Percentiles rank a stretch among this genome's conserved stretches.
Evolutionary conservation across 92 coral and sea anemone genomes (phyloP).

Genomic region (Epizoanthus scotinus): DNA sequence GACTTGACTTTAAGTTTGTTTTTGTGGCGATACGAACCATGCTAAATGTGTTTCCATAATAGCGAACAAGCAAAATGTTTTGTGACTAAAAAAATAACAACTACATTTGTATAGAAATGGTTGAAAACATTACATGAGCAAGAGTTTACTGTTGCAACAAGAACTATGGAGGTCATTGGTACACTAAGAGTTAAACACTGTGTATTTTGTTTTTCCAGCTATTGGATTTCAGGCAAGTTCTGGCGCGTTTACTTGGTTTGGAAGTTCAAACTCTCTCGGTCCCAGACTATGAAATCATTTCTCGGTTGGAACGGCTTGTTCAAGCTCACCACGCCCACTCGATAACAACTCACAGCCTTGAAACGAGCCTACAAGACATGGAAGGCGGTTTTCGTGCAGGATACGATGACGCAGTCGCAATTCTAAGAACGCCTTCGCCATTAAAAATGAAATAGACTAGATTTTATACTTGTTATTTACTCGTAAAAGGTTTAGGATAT

Average conservation of each 20-base stretch:
- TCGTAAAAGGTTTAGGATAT: no score
- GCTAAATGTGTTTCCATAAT: no score
- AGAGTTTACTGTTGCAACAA: background rate
- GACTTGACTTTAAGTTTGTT: no score
- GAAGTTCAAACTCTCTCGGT: conserved; percentile 92
- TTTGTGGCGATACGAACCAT: no score
- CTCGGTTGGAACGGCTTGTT: conserved; percentile 96
- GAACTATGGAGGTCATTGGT: background rate
- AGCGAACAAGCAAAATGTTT: no score
- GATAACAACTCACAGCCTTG: conserved; percentile 95
- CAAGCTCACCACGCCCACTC: conserved; percentile 99
- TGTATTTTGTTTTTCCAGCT: conserved; percentile 54
- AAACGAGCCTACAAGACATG: conserved; percentile 97
- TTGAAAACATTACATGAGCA: no score
- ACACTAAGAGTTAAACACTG: background rate
- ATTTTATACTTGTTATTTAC: background rate
- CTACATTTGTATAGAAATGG: no score
- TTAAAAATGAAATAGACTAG: conserved; percentile 53
- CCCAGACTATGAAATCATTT: conserved; percentile 99
- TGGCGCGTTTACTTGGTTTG: conserved; percentile 96
- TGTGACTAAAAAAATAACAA: no score
- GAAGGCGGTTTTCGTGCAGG: conserved; percentile 89
- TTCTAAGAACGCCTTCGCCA: conserved; percentile 84
- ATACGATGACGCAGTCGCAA: conserved; percentile 92
- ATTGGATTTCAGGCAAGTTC: conserved; percentile 93